Evolutionary conservation across 2,113 vertebrate species (phyloP).

Genomic region (Chaetodon auriga): DNA sequence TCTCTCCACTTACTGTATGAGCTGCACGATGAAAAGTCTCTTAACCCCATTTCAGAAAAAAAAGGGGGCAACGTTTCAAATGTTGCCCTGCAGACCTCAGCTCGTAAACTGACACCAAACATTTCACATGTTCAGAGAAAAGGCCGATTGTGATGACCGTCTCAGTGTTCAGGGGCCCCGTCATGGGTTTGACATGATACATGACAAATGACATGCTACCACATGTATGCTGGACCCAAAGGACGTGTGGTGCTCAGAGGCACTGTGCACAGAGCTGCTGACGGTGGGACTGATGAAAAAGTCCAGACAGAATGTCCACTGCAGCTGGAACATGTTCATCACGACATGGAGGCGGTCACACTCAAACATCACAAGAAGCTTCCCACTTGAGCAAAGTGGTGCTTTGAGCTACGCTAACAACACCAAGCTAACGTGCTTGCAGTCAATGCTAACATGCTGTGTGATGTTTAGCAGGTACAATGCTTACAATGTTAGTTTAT

Average conservation of each 20-base stretch:
- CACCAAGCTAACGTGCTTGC: too few relatives aligned
- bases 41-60: slow-evolving; percentile 4
- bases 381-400: too few relatives aligned
- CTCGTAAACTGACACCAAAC: slow-evolving; percentile 4
- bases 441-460: too few relatives aligned
- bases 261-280: too few relatives aligned
- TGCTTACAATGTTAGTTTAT: too few relatives aligned
- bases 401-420: too few relatives aligned
- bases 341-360: too few relatives aligned
- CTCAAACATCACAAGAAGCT: too few relatives aligned
- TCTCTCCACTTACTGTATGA: slow-evolving; percentile 5
- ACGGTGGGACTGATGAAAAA: too few relatives aligned
- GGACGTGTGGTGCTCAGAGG: too few relatives aligned
- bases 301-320: too few relatives aligned
- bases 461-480: too few relatives aligned
- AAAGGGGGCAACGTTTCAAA: slow-evolving; percentile 15
- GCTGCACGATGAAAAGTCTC: not conserved
- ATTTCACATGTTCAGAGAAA: not conserved
- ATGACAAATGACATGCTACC: not conserved
- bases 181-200: not conserved
- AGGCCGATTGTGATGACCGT: not conserved
- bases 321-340: not conserved
- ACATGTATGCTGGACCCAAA: not conserved
- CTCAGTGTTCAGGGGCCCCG: not conserved
- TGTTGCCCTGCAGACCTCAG: not conserved